Base-by-base conservation (phyloP, 2,888 invertebrate species). In the Coenonympha arcania region DNA sequence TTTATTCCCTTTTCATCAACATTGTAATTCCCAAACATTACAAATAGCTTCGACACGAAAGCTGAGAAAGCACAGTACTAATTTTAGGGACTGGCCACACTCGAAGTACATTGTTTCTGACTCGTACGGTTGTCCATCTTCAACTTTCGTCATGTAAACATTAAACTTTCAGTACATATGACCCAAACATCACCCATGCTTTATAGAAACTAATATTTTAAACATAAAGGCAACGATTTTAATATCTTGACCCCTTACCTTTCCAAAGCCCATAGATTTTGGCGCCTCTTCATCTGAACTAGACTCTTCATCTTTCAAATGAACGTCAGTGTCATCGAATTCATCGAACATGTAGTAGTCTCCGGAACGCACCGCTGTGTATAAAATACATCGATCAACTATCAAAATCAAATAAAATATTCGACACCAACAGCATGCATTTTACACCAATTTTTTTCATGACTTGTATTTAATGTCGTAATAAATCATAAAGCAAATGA, bases 261-360 rank as follows among this genome's bases (percentile, higher is more conserved):
- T 79, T 59, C 84, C 84, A 46, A 87, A 62, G 22, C 89, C 89
- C 88, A 89, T 87, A 67, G 81, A 75, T 58, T 76, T 85, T 1
- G 79, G 80, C 2, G 69, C 73, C 24, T 88, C 88, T 54, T 88
- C 88, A 19, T 90, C 89, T 18, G 89, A 88, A 22, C 89, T 89
- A 34, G 89, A 89, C 20, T 87, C 86, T 5, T 90, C 88, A 0
- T 88, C 89, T 26, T 89, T 87, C 18, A 91, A 64, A 58, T 91
- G 92, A 56, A 93, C 89, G 33, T 93, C 93, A 51, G 93, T 93
- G 61, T 94, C 93, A 65, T 93, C 93, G 69, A 94, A 90, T 61
- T 98, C 97, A 69, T 98, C 98, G 86, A 99, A 99, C 96, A 99
- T 97, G 86, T 98, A 99, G 86, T 99, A 99, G 84, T 99, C 99